These are phyloP conservation scores for Graphium colonna DNA, from an alignment of 2,888 invertebrate genomes.

Conservation along the genomic window DNA sequence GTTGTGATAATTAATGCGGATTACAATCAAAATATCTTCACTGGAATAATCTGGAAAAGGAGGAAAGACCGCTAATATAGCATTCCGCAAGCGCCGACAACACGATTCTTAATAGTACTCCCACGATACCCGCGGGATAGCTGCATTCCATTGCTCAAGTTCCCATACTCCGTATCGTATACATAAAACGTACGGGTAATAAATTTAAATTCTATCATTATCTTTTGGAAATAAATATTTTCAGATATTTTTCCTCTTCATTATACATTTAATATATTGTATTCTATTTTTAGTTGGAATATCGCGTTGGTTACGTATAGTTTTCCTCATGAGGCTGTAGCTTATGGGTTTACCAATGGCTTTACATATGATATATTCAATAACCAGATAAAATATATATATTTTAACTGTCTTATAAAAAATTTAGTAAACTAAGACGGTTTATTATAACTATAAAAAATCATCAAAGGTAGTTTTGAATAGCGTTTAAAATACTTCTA, in stretches of 20 bases:
- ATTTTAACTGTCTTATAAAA: too few relatives aligned
- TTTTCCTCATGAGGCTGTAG: neutral
- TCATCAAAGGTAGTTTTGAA: too few relatives aligned
- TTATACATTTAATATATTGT: too few relatives aligned
- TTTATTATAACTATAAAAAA: too few relatives aligned
- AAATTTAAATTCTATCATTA: slow-evolving; percentile 9
- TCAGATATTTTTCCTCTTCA: too few relatives aligned
- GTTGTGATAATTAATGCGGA: too few relatives aligned
- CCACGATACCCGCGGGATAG: slow-evolving; percentile 38
- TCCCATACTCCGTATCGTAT: slow-evolving; percentile 33
- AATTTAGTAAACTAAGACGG: too few relatives aligned
- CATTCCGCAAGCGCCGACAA: slow-evolving; percentile 38
- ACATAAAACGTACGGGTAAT: slow-evolving; percentile 17
- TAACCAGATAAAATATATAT: too few relatives aligned
- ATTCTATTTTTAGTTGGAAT: neutral
- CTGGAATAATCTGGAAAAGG: slow-evolving; percentile 31
- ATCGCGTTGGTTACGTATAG: neutral
- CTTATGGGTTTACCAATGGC: too few relatives aligned
- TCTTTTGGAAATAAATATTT: neutral
- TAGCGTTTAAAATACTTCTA: too few relatives aligned
- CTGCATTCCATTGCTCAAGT: slow-evolving; percentile 42
- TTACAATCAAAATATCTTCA: slow-evolving; percentile 20
- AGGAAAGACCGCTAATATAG: slow-evolving; percentile 34
- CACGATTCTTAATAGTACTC: slow-evolving; percentile 41
- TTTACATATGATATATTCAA: too few relatives aligned